A percentile compares a stretch with the other conserved stretches of the same genome.
Evolutionary conservation across 2,113 vertebrate species (phyloP).

Genomic region (Bubo blakistoni): DNA sequence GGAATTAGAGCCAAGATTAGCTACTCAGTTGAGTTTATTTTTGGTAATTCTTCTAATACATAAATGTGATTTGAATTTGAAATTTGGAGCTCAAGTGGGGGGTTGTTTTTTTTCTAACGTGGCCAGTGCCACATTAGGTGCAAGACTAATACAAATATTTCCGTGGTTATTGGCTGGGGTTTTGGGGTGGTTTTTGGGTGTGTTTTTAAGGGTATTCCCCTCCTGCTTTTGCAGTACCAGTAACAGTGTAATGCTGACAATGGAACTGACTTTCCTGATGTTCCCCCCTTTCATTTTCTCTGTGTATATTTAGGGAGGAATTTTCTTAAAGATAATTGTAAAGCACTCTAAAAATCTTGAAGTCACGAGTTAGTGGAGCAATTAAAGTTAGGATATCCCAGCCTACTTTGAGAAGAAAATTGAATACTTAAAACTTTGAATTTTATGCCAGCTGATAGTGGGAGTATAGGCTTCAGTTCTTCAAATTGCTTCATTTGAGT

Average conservation of each 20-base stretch:
- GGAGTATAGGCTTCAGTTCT: not conserved
- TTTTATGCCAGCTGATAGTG: not conserved
- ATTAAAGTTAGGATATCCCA: not conserved
- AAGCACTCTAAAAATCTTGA: not conserved
- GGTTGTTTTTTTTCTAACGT: fast-evolving
- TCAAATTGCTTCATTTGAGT: not conserved
- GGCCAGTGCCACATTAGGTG: not conserved
- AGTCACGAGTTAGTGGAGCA: not conserved
- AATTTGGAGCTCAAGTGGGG: not conserved
- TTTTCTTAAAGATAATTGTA: not conserved
- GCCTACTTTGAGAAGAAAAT: not conserved
- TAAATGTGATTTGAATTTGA: not conserved
- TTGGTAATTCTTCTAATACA: not conserved
- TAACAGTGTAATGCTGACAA: fast-evolving
- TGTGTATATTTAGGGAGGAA: not conserved
- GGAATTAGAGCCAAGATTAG: not conserved
- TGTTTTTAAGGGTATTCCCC: not conserved
- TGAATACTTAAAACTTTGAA: not conserved
- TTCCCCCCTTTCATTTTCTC: not conserved
- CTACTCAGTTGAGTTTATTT: not conserved
- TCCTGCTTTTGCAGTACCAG: not conserved
- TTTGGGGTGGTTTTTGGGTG: no score
- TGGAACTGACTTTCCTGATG: not conserved
- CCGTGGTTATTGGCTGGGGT: not conserved
- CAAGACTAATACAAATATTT: not conserved